Percentiles rank a stretch among this genome's conserved stretches.
phyloP scores from a whole-genome alignment of 2,797 vertebrate species.

The Zalophus californianus region DNA sequence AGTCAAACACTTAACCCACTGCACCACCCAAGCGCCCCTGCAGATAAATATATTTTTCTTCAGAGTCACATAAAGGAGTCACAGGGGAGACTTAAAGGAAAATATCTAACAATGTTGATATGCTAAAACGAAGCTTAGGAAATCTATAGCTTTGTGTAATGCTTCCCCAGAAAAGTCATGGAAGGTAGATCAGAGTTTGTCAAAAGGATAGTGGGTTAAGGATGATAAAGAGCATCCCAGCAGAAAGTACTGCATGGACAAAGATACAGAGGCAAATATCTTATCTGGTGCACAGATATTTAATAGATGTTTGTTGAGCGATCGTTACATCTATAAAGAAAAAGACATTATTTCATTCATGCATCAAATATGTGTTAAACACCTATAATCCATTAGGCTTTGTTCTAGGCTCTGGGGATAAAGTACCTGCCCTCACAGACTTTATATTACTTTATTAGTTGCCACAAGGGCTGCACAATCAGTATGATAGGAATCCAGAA shows the following conservation, averaged over 20 bases:
- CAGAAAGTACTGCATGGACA: not conserved
- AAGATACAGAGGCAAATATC: not conserved
- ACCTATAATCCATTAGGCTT: too few relatives aligned
- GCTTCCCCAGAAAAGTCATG: not conserved
- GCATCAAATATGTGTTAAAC: not conserved
- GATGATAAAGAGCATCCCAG: not conserved
- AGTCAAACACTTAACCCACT: not conserved
- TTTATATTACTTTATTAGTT: not conserved
- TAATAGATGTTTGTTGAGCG: not conserved
- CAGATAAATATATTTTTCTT: not conserved
- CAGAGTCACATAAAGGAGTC: not conserved
- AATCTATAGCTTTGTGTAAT: not conserved
- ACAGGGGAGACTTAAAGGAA: not conserved
- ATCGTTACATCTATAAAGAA: not conserved
- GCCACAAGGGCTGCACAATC: too few relatives aligned
- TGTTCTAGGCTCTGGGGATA: not conserved
- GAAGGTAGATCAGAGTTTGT: not conserved
- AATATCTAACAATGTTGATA: too few relatives aligned
- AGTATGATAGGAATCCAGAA: not conserved
- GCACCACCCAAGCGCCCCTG: not conserved
- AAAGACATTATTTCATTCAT: not conserved
- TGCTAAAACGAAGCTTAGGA: not conserved
- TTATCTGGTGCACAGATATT: rapidly evolving
- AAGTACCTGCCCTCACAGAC: not conserved
- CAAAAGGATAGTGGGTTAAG: rapidly evolving